A percentile compares a stretch with the other conserved stretches of the same genome.
Evolutionary conservation across 92 coral and sea anemone species (phyloP).

Genomic region (Metridium senile): DNA sequence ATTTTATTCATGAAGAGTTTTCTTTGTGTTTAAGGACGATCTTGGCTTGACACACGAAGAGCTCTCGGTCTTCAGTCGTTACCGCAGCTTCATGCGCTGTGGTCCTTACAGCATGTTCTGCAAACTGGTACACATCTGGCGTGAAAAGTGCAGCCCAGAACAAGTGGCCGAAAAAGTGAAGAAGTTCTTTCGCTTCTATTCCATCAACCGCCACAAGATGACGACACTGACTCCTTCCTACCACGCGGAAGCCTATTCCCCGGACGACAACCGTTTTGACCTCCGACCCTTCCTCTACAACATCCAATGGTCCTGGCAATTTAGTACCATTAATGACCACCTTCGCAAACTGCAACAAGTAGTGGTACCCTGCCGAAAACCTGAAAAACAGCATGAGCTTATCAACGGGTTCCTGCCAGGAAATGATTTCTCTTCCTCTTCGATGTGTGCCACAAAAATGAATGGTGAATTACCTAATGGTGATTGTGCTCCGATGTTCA

Average conservation of each 20-base stretch:
- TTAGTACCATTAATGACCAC: constrained; percentile 91
- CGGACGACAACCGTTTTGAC: constrained; percentile 95
- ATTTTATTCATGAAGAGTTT: not conserved
- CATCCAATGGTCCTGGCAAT: constrained; percentile 95
- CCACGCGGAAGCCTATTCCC: constrained; percentile 95
- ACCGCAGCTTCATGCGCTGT: constrained; percentile 78
- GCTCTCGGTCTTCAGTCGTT: constrained; percentile 83
- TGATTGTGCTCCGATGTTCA: too few relatives aligned
- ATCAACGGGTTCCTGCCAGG: too few relatives aligned
- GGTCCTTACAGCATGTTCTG: constrained; percentile 99
- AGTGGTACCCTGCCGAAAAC: too few relatives aligned
- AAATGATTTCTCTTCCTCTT: too few relatives aligned
- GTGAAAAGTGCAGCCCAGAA: constrained; percentile 56
- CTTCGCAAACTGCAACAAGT: constrained; percentile 61
- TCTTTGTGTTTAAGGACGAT: constrained; percentile 67
- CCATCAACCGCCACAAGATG: constrained; percentile 99
- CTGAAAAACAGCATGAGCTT: too few relatives aligned
- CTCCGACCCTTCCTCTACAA: constrained; percentile 92
- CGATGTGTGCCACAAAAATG: too few relatives aligned
- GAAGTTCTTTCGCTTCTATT: constrained; percentile 87
- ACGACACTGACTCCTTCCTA: constrained; percentile 92
- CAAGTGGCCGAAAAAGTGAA: constrained; percentile 91
- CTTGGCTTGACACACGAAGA: constrained; percentile 98
- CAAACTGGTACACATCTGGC: constrained; percentile 88
- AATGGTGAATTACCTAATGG: too few relatives aligned